Base-by-base conservation (phyloP, 2,797 vertebrate species). In the Cirrhinus molitorella region DNA sequence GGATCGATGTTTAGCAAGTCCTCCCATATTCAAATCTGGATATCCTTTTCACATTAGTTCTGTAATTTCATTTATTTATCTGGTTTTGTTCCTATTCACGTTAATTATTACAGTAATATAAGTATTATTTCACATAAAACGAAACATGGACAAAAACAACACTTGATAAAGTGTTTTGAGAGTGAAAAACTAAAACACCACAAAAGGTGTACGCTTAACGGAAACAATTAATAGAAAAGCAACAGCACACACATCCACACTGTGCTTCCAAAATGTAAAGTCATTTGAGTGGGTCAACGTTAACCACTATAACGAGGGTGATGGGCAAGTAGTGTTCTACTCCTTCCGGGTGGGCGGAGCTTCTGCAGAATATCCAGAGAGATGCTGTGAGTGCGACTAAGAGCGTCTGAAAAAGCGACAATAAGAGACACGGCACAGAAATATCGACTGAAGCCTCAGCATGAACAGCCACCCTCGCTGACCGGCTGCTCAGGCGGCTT, bases 401-500 rank as follows among this genome's bases (percentile, higher is more conserved):
- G 92, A 94, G 94, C 94, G 92, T 78, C 93, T 93, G 93, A 90
- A 91, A 92, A 91, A 88, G 88, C 91, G 90, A 88, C 90, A 90
- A 72, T 66, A 89, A 45, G 53, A 80, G 83, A 87, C 47, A 53
- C 91, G 93, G 92, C 49, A 1, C 31, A 57, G 51, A 74, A 73
- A 74, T 14, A 16, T 45, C 0, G 49, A 28, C 63, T 17, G 23
- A 51, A 79, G 71, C 87, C 96, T 97, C 98, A 99, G 94, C 98
- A 99, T 88, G 98, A 96, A 86, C 98, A 99, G 88, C 97, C 97
- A 87, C 98, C 96, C 92, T 99, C 97, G 37, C 90, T 98, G 94
- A 94, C 95, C 8, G 97, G 96, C 86, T 95, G 95, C 93, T 99
- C 98, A 82, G 96, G 96, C 85, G 96, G 96, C 91, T 97, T 98